Percentiles rank a stretch among this genome's conserved stretches.
These are phyloP conservation scores for Glaucomys volans DNA, from an alignment of 2,113 vertebrate genomes.

Conservation along the genomic window DNA sequence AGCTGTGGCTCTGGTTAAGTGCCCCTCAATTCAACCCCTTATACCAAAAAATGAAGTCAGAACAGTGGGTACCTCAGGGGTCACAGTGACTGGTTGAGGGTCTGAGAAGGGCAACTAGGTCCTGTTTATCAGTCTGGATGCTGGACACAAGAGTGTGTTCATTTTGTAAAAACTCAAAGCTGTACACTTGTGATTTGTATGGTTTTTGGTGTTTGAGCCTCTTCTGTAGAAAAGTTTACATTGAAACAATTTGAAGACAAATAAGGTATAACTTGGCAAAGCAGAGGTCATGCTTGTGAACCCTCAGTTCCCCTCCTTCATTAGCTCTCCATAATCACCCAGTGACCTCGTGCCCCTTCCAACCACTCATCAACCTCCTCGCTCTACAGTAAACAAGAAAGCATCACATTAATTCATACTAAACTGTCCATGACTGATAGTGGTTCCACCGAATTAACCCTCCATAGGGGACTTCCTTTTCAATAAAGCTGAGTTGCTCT, in stretches of 20 bases:
- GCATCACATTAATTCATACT: background rate
- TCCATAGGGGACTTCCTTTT: background rate
- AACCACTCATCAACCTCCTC: background rate
- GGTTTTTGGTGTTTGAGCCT: background rate
- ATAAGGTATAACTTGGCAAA: background rate
- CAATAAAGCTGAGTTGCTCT: constrained; percentile 5
- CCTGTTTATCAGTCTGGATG: background rate
- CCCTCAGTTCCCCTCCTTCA: accelerated
- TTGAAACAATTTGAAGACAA: background rate
- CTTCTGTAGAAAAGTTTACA: background rate
- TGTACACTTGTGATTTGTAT: accelerated
- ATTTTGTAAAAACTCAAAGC: background rate
- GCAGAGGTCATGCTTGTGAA: background rate
- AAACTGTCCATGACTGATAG: constrained; percentile 32
- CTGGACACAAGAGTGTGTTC: background rate
- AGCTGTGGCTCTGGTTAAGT: no score
- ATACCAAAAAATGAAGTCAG: background rate
- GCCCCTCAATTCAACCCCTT: no score
- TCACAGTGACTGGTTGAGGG: background rate
- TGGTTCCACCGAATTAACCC: background rate
- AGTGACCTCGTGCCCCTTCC: background rate
- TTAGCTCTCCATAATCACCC: background rate
- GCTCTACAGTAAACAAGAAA: background rate
- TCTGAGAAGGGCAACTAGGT: accelerated
- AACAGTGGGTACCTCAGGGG: accelerated